Conservation (phyloP, 92 coral and sea anemone genomes). For the Paragorgia papillata region DNA sequence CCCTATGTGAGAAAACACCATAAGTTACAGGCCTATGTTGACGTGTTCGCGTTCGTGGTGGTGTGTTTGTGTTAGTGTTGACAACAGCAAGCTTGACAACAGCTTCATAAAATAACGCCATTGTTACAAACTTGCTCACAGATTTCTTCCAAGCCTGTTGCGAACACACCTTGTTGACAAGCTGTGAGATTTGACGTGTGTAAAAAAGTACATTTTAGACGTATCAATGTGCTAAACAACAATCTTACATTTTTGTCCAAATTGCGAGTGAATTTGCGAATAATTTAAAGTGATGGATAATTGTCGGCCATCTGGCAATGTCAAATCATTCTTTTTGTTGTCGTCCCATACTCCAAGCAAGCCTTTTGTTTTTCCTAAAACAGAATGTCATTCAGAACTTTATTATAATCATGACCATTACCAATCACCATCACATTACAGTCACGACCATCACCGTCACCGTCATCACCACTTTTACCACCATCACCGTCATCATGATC, state of each 20-base stretch:
- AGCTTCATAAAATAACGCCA: too few species aligned
- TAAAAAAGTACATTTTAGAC: neutral
- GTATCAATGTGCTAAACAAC: neutral
- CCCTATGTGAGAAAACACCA: conserved; percentile 16
- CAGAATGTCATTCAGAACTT: neutral
- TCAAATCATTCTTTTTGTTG: conserved; percentile 16
- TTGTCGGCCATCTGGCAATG: conserved; percentile 12
- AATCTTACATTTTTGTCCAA: conserved; percentile 40
- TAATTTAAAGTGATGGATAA: conserved; percentile 23
- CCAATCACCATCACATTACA: neutral
- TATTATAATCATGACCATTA: neutral
- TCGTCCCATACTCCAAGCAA: conserved; percentile 44
- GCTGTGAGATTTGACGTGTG: too few species aligned
- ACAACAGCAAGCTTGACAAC: too few species aligned
- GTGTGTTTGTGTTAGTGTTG: neutral
- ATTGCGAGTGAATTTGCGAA: conserved; percentile 14
- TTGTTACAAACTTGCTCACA: too few species aligned
- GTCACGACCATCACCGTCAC: neutral
- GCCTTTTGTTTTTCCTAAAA: conserved; percentile 28
- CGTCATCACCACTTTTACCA: neutral
- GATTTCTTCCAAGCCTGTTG: neutral
- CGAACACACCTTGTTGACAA: too few species aligned
- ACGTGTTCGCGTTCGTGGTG: neutral
- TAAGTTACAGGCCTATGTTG: neutral
- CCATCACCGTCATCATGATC: too few species aligned